Percentiles rank a stretch among this genome's conserved stretches.
These are phyloP conservation scores for Craniophora ligustri DNA, from an alignment of 2,888 invertebrate genomes.

Conservation along the genomic window DNA sequence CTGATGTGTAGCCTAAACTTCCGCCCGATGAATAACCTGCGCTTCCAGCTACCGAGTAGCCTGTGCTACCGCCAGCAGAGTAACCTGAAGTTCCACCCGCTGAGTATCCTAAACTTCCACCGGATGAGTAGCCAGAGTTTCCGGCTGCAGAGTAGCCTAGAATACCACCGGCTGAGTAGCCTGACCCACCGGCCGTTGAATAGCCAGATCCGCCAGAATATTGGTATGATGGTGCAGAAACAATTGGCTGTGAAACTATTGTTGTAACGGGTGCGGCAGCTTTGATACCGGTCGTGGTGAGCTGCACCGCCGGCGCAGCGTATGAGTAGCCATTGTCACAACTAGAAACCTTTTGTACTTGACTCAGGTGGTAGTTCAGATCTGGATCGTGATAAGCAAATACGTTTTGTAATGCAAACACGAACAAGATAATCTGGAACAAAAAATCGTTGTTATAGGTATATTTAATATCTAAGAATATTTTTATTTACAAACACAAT, in stretches of 20 bases:
- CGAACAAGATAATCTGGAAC: conserved; percentile 74
- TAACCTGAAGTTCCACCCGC: conserved; percentile 43
- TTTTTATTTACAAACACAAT: neutral
- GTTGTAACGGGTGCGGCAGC: conserved; percentile 53
- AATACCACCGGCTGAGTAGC: neutral
- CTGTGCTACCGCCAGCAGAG: conserved; percentile 37
- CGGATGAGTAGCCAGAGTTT: conserved; percentile 40
- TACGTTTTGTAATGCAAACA: conserved; percentile 66
- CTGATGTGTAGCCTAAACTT: conserved; percentile 55
- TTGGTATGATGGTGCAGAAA: conserved; percentile 52
- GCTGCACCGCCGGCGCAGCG: conserved; percentile 86
- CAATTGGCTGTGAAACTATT: conserved; percentile 50
- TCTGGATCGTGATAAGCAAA: conserved; percentile 84
- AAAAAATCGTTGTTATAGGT: conserved; percentile 38
- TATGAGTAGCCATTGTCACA: conserved; percentile 87
- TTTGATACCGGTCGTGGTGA: conserved; percentile 77
- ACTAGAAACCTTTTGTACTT: conserved; percentile 74
- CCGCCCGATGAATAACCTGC: conserved; percentile 56
- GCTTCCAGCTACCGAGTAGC: conserved; percentile 42
- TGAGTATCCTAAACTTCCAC: conserved; percentile 46
- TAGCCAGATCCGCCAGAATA: conserved; percentile 34
- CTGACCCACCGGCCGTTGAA: neutral
- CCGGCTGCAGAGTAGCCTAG: neutral
- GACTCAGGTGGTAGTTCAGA: conserved; percentile 81
- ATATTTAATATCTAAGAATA: conserved; percentile 4